These are phyloP conservation scores for Therioaphis trifolii DNA, from an alignment of 2,888 invertebrate genomes.

Conservation along the genomic window DNA sequence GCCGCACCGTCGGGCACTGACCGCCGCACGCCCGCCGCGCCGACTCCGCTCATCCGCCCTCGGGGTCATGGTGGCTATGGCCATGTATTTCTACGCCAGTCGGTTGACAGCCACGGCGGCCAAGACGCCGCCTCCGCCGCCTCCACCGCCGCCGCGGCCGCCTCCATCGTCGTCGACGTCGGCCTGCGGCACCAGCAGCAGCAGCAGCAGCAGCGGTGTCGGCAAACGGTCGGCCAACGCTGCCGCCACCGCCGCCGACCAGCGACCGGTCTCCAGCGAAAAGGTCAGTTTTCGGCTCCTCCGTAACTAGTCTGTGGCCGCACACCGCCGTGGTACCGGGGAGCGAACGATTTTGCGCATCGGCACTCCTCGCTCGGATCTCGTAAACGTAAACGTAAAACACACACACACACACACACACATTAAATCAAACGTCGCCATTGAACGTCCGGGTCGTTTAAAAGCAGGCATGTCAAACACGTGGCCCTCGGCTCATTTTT, in stretches of 20 bases:
- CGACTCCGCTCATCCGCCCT: constrained; percentile 20
- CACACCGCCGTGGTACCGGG: too few relatives aligned
- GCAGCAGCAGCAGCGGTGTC: constrained; percentile 61
- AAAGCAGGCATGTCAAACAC: too few relatives aligned
- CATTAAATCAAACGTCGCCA: too few relatives aligned
- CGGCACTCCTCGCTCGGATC: too few relatives aligned
- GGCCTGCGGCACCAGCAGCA: constrained; percentile 68
- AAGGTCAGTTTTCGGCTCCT: constrained; percentile 63
- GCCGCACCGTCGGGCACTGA: neutral
- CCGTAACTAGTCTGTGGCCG: too few relatives aligned
- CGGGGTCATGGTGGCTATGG: constrained; percentile 67
- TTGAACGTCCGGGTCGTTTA: too few relatives aligned
- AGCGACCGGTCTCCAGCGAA: constrained; percentile 63
- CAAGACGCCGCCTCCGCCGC: constrained; percentile 65
- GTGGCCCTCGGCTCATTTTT: too few relatives aligned
- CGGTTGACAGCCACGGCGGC: constrained; percentile 74
- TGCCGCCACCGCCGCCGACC: constrained; percentile 20
- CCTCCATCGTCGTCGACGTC: constrained; percentile 66
- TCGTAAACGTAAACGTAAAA: too few relatives aligned
- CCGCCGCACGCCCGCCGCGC: constrained; percentile 25
- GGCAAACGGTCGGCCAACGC: constrained; percentile 68
- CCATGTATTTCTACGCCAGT: constrained; percentile 80
- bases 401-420: too few relatives aligned
- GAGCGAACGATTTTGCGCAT: too few relatives aligned
- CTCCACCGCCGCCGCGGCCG: constrained; percentile 74